Conservation (phyloP, 2,888 invertebrate genomes). For the Temnothorax rugatulus region DNA sequence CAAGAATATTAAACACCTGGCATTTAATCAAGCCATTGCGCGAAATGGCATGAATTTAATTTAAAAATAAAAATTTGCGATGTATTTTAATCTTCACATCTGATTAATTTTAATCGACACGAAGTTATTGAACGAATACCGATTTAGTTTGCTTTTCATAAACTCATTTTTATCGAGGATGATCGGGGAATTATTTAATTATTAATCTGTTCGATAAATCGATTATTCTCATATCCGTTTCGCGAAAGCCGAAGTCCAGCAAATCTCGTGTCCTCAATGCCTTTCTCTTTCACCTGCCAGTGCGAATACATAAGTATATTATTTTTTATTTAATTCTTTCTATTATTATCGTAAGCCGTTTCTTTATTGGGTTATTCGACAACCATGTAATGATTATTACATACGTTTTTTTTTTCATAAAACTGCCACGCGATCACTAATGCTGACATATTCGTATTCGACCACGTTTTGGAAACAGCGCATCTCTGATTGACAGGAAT, state of each 20-base stretch:
- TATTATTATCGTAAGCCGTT: background rate
- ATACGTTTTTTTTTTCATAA: background rate
- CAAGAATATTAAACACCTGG: slow-evolving; percentile 8
- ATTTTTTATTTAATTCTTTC: background rate
- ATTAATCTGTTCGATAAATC: background rate
- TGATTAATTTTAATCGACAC: background rate
- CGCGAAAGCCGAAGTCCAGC: background rate
- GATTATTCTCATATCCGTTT: background rate
- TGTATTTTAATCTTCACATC: background rate
- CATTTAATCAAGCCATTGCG: slow-evolving; percentile 2
- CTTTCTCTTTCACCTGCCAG: background rate
- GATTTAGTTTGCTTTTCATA: background rate
- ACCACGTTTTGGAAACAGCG: background rate
- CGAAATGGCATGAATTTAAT: background rate
- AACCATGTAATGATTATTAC: background rate
- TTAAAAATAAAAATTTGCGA: slow-evolving; percentile 1
- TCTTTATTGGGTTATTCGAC: background rate
- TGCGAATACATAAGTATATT: background rate
- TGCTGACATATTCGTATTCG: background rate
- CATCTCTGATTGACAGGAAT: slow-evolving; percentile 55
- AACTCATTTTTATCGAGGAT: background rate
- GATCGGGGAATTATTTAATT: background rate
- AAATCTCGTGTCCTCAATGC: background rate
- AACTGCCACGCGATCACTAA: background rate
- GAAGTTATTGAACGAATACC: background rate